A percentile compares a stretch with the other conserved stretches of the same genome.
phyloP scores from a whole-genome alignment of 2,888 invertebrate species.

The Kryphioiulus occultus region DNA sequence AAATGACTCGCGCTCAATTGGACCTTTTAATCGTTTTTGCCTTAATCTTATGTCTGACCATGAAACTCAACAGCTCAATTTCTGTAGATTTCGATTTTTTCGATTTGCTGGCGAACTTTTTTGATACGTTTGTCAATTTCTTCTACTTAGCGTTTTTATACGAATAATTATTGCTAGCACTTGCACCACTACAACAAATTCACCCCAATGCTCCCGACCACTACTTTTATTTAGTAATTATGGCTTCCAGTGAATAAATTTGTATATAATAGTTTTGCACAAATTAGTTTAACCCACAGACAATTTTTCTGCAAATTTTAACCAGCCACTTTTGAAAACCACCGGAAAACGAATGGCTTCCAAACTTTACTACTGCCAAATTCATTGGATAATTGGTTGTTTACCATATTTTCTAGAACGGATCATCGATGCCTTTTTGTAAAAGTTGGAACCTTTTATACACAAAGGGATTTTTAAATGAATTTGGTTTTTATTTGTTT shows the following conservation, averaged over 20 bases:
- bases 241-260: constrained; percentile 24
- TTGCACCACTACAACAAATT: background rate
- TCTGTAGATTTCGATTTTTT: constrained; percentile 27
- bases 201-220: background rate
- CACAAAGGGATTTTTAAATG: background rate
- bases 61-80: constrained; percentile 20
- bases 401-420: background rate
- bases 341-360: background rate
- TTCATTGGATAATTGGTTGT: background rate
- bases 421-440: constrained; percentile 1
- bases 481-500: constrained; percentile 33
- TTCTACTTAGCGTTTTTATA: constrained; percentile 35
- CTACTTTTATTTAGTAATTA: background rate
- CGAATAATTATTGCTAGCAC: constrained; percentile 39
- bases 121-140: constrained; percentile 33
- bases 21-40: constrained; percentile 36
- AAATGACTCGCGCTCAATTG: constrained; percentile 27
- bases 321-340: background rate
- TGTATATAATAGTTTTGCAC: constrained; percentile 38
- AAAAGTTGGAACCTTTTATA: constrained; percentile 1
- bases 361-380: constrained; percentile 8
- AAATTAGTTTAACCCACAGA: background rate
- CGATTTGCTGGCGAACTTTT: constrained; percentile 20
- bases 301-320: background rate
- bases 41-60: constrained; percentile 35